These are phyloP conservation scores for Pachyrhynchus sulphureomaculatus DNA, from an alignment of 1,140 invertebrate genomes.

Conservation along the genomic window DNA sequence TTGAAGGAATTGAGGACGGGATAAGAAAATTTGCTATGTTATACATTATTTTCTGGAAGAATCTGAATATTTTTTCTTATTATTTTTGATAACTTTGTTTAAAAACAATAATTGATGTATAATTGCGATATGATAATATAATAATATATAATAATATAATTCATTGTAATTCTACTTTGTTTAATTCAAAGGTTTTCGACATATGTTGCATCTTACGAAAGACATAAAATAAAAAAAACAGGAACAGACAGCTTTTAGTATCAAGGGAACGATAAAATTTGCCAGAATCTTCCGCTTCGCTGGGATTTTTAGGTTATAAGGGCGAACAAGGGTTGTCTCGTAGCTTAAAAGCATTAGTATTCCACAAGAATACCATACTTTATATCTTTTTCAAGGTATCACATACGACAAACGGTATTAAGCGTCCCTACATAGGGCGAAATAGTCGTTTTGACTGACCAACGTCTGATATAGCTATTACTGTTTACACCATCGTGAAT, in stretches of 20 bases:
- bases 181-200: no score
- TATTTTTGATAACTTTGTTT: no score
- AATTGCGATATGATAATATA: no score
- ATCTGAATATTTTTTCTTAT: no score
- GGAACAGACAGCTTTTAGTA: constrained; percentile 15
- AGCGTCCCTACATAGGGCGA: constrained; percentile 3
- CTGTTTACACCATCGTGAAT: constrained; percentile 26
- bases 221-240: constrained; percentile 14
- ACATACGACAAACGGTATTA: constrained; percentile 2
- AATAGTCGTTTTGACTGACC: constrained; percentile 13
- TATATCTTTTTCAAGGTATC: constrained; percentile 27
- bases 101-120: no score
- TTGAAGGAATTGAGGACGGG: no score
- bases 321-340: constrained; percentile 24
- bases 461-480: constrained; percentile 15
- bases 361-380: constrained; percentile 16
- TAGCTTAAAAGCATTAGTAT: constrained; percentile 23
- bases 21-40: no score
- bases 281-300: constrained; percentile 21
- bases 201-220: no score
- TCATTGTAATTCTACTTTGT: no score
- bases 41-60: no score
- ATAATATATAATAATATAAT: no score
- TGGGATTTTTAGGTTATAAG: constrained; percentile 28
- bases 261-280: constrained; percentile 19